Conservation (phyloP, 2,888 invertebrate genomes). For the Junonia oenone region DNA sequence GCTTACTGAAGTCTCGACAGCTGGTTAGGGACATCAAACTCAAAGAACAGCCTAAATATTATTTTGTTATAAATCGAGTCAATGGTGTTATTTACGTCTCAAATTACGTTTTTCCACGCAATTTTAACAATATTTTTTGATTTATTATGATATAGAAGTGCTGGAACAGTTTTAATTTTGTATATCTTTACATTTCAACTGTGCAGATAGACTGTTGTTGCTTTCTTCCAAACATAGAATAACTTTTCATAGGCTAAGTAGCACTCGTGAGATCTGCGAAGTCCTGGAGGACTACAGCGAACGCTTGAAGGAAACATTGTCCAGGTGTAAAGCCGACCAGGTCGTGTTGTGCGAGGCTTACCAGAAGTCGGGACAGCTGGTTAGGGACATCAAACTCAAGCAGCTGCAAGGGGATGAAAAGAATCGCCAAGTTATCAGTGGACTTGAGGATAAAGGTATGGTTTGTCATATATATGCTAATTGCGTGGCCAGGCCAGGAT, state of each 20-base stretch:
- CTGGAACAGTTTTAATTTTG: too few species aligned
- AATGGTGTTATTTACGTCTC: too few species aligned
- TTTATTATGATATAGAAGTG: too few species aligned
- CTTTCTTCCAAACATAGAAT: too few species aligned
- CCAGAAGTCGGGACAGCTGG: slow-evolving; percentile 38
- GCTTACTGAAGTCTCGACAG: slow-evolving; percentile 45
- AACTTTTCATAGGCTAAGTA: slow-evolving; percentile 35
- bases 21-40: slow-evolving; percentile 35
- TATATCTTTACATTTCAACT: too few species aligned
- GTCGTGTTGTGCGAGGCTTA: slow-evolving; percentile 47
- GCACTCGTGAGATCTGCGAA: slow-evolving; percentile 54
- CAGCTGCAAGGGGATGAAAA: slow-evolving; percentile 32
- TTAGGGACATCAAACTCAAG: slow-evolving; percentile 33
- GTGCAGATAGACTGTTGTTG: too few species aligned
- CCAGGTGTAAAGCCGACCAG: slow-evolving; percentile 50
- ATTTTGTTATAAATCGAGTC: too few species aligned
- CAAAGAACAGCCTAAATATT: slow-evolving; percentile 31
- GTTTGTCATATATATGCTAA: not conserved
- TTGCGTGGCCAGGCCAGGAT: too few species aligned
- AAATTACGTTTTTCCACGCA: too few species aligned
- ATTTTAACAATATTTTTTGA: too few species aligned
- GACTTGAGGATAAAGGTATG: slow-evolving; percentile 40
- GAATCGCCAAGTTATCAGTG: slow-evolving; percentile 25
- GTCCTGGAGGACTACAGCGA: slow-evolving; percentile 49
- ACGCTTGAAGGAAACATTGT: slow-evolving; percentile 46